Evolutionary conservation across 2,888 invertebrate genomes (phyloP).

Genomic region (Drosophila colorata): DNA sequence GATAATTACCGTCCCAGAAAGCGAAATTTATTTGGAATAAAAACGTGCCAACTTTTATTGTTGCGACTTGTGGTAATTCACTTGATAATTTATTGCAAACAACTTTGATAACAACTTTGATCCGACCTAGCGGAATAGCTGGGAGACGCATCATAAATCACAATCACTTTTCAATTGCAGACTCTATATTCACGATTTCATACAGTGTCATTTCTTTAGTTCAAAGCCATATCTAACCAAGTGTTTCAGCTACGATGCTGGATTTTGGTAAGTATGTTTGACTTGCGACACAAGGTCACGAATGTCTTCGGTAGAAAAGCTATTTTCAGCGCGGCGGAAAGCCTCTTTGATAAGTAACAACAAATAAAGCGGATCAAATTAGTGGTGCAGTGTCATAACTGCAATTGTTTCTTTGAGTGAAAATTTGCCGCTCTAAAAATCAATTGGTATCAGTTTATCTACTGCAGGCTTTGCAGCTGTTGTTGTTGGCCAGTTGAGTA

Average conservation of each 20-base stretch:
- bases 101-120: not conserved
- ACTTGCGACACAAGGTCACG: too few relatives aligned
- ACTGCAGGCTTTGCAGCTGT: not conserved
- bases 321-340: not conserved
- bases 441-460: not conserved
- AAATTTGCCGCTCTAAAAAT: not conserved
- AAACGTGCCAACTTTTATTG: not conserved
- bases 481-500: not conserved
- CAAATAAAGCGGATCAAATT: not conserved
- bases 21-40: conserved; percentile 20
- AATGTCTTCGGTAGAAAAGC: not conserved
- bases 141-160: conserved; percentile 9
- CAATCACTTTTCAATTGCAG: not conserved
- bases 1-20: conserved; percentile 17
- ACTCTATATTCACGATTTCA: too few relatives aligned
- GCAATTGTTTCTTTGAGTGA: not conserved
- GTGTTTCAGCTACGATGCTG: too few relatives aligned
- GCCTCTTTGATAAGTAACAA: not conserved
- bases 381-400: not conserved
- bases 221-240: not conserved
- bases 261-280: not conserved
- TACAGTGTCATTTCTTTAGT: not conserved
- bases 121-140: not conserved
- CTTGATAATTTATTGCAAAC: conserved; percentile 5
- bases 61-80: not conserved